phyloP scores from a whole-genome alignment of 2,888 invertebrate species.

The Gonocerus acuteangulatus region DNA sequence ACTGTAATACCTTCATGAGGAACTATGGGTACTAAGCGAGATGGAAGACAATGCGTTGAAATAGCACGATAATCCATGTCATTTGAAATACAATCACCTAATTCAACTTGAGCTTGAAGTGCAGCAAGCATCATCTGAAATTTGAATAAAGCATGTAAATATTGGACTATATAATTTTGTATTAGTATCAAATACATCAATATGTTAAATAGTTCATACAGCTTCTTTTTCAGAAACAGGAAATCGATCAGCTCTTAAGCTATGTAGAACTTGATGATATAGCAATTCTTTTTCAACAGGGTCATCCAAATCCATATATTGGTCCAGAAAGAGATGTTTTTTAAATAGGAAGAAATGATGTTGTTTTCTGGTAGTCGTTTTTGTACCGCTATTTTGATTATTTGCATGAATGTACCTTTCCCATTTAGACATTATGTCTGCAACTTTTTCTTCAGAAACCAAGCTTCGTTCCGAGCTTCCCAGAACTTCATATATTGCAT shows the following conservation, averaged over 20 bases:
- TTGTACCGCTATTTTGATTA: conserved; percentile 44
- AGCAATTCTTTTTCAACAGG: conserved; percentile 88
- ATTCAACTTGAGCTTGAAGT: conserved; percentile 84
- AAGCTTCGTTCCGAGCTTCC: conserved; percentile 80
- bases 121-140: conserved; percentile 84
- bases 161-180: not conserved
- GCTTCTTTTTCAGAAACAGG: conserved; percentile 92
- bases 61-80: conserved; percentile 57
- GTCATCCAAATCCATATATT: conserved; percentile 68
- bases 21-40: conserved; percentile 67
- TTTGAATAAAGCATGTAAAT: not conserved
- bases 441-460: conserved; percentile 76
- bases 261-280: conserved; percentile 87
- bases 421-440: conserved; percentile 93
- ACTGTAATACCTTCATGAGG: conserved; percentile 78
- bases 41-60: conserved; percentile 73
- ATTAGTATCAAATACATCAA: not conserved
- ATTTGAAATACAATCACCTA: conserved; percentile 69
- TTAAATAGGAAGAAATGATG: conserved; percentile 65
- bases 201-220: conserved; percentile 51
- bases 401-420: conserved; percentile 61
- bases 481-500: conserved; percentile 86
- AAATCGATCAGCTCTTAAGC: conserved; percentile 80
- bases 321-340: conserved; percentile 72
- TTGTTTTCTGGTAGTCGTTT: conserved; percentile 39